Evolutionary conservation across 2,797 vertebrate species (phyloP).

Genomic region (Avahi laniger): DNA sequence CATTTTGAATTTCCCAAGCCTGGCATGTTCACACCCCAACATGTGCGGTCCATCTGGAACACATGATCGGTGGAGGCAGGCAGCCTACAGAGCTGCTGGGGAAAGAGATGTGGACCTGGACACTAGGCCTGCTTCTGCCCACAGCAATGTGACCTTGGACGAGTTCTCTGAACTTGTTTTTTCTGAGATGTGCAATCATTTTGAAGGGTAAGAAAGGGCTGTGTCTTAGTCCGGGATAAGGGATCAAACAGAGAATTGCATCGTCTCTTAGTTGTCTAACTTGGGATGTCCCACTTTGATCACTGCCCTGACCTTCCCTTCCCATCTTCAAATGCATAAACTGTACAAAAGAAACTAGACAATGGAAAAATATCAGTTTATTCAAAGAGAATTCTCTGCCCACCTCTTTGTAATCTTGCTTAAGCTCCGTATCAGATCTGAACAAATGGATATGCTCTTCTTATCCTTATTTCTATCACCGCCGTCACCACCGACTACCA

Average conservation of each 20-base stretch:
- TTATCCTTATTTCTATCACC: not conserved
- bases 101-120: not conserved
- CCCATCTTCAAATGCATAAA: not conserved
- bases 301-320: not conserved
- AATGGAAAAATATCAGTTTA: not conserved
- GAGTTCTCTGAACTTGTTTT: slow-evolving; percentile 1
- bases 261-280: not conserved
- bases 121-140: not conserved
- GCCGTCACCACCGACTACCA: not conserved
- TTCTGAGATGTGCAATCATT: not conserved
- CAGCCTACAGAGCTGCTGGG: not conserved
- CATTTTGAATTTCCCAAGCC: slow-evolving; percentile 28
- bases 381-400: not conserved
- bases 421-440: not conserved
- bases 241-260: not conserved
- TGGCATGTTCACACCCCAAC: slow-evolving; percentile 36
- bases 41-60: slow-evolving; percentile 64
- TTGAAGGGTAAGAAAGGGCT: not conserved
- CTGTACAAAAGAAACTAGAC: not conserved
- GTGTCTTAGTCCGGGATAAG: not conserved
- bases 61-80: not conserved
- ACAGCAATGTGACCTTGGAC: not conserved
- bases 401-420: not conserved
- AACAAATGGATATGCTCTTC: not conserved
- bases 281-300: not conserved